phyloP scores from a whole-genome alignment of 2,797 vertebrate species.

The Lindbergichthys nudifrons region DNA sequence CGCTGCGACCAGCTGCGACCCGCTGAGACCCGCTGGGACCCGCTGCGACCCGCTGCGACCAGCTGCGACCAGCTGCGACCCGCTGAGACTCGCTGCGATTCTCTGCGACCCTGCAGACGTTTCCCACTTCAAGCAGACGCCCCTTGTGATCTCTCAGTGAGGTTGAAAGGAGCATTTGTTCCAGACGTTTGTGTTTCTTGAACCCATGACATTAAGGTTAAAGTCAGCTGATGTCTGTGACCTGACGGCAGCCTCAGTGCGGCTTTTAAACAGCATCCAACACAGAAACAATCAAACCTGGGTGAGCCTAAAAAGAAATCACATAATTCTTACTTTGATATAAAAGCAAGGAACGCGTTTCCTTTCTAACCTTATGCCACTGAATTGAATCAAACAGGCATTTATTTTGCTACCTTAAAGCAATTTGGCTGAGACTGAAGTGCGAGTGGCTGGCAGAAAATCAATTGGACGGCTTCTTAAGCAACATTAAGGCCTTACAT shows the following conservation, averaged over 20 bases:
- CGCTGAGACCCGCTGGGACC: too few relatives aligned
- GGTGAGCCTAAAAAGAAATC: not conserved
- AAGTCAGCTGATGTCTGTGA: slow-evolving; percentile 55
- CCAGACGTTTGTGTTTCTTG: slow-evolving; percentile 31
- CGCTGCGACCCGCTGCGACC: too few relatives aligned
- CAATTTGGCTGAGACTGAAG: slow-evolving; percentile 12
- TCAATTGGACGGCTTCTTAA: slow-evolving; percentile 24
- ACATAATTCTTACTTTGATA: not conserved
- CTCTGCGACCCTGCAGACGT: slow-evolving; percentile 8
- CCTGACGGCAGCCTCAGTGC: slow-evolving; percentile 1
- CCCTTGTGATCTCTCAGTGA: slow-evolving; percentile 34
- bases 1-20: too few relatives aligned
- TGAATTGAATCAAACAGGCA: not conserved
- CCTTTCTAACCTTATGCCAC: not conserved
- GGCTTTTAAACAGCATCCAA: slow-evolving; percentile 7
- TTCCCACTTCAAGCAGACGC: slow-evolving; percentile 18
- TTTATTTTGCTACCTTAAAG: slow-evolving; percentile 20
- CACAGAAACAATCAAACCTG: not conserved
- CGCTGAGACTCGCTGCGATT: too few relatives aligned
- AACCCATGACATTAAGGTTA: slow-evolving; percentile 53
- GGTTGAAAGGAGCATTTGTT: slow-evolving; percentile 64
- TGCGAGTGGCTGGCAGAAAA: slow-evolving; percentile 42
- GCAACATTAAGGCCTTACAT: slow-evolving; percentile 23
- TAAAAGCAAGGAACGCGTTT: not conserved
- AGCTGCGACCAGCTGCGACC: not conserved